Conservation (phyloP, 2,113 vertebrate genomes). For the Podarcis muralis region DNA sequence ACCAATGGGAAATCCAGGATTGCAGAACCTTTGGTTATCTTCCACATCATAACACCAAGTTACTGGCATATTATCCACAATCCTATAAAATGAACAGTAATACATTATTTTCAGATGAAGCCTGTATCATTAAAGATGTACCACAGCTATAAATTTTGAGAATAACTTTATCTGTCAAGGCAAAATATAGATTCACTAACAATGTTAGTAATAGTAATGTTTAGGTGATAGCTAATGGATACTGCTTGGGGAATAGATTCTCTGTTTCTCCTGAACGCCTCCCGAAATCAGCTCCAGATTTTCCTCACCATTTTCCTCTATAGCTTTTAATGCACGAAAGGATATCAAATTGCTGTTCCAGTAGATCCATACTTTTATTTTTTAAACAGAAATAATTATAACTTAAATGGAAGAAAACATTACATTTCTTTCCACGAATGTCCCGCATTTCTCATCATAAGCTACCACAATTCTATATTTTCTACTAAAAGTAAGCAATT, state of each 20-base stretch:
- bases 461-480: not conserved
- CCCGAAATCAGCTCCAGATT: no score
- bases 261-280: no score
- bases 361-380: no score
- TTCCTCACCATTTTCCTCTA: not conserved
- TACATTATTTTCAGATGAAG: conserved; percentile 8
- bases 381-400: no score
- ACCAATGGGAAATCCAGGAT: conserved; percentile 97
- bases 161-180: not conserved
- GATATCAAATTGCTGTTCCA: no score
- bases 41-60: conserved; percentile 99
- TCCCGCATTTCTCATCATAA: not conserved
- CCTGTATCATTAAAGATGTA: not conserved
- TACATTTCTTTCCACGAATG: not conserved
- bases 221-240: no score
- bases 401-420: not conserved
- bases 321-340: not conserved
- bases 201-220: no score
- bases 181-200: not conserved
- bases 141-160: not conserved
- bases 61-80: conserved; percentile 99
- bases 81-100: conserved; percentile 78
- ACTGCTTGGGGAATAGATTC: no score
- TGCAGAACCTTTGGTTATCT: conserved; percentile 92
- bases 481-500: not conserved